These are phyloP conservation scores for Alouatta palliata DNA, from an alignment of 2,113 vertebrate genomes.

Conservation along the genomic window DNA sequence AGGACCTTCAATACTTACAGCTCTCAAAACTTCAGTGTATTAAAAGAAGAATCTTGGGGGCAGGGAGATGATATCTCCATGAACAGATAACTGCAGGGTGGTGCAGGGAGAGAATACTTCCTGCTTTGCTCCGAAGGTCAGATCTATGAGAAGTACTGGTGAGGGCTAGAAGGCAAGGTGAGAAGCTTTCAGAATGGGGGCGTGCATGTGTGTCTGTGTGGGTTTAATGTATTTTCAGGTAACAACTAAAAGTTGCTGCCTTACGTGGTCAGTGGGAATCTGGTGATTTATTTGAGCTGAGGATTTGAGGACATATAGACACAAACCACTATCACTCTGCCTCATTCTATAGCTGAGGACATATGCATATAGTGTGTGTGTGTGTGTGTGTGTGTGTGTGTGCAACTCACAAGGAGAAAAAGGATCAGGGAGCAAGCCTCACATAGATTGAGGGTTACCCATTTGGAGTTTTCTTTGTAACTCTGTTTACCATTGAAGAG, in stretches of 20 bases:
- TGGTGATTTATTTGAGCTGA: neutral
- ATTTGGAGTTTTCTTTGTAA: slow-evolving; percentile 22
- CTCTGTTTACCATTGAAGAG: slow-evolving; percentile 46
- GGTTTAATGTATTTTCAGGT: neutral
- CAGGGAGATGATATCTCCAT: neutral
- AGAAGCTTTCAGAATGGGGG: neutral
- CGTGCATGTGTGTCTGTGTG: neutral
- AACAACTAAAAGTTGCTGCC: neutral
- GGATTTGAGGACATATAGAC: neutral
- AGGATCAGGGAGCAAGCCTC: neutral
- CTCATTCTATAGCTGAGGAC: slow-evolving; percentile 3
- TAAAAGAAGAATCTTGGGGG: neutral
- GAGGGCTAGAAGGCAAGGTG: neutral
- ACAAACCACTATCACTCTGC: neutral
- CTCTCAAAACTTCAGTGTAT: neutral
- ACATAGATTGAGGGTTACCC: neutral
- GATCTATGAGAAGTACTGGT: neutral
- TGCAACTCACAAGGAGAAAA: neutral
- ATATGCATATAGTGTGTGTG: neutral
- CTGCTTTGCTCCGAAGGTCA: neutral
- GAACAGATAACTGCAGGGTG: neutral
- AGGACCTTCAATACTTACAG: neutral
- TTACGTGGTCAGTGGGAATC: neutral
- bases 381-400: accelerated
- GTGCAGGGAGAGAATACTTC: neutral